Evolutionary conservation across 2,888 invertebrate species (phyloP).

Genomic region (Melinaea marsaeus): DNA sequence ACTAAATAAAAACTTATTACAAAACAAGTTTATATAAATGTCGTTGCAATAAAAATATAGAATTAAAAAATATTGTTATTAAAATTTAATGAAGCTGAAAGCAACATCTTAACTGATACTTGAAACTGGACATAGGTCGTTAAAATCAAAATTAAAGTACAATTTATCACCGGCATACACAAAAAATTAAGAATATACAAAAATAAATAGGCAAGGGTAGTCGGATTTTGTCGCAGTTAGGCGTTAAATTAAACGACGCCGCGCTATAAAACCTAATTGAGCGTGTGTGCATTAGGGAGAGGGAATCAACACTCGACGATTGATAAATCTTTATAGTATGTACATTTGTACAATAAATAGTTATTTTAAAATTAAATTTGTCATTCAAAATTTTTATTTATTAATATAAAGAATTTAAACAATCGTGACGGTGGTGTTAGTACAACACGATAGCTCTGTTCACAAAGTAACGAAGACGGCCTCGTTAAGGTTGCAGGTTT

Average conservation of each 20-base stretch:
- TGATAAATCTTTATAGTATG: slow-evolving; percentile 37
- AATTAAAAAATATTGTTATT: slow-evolving; percentile 9
- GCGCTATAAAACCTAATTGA: slow-evolving; percentile 72
- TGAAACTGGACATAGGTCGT: slow-evolving; percentile 6
- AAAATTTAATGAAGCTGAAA: slow-evolving; percentile 13
- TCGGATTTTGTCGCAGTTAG: slow-evolving; percentile 63
- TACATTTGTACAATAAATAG: slow-evolving; percentile 18
- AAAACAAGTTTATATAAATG: too few species aligned
- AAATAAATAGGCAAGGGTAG: slow-evolving; percentile 60
- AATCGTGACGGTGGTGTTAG: too few species aligned
- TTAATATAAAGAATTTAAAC: too few species aligned
- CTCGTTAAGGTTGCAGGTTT: too few species aligned
- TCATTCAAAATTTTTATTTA: not conserved
- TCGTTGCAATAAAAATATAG: too few species aligned
- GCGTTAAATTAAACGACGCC: slow-evolving; percentile 71
- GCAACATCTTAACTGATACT: slow-evolving; percentile 19
- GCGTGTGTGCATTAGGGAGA: slow-evolving; percentile 67
- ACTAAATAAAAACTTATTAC: not conserved
- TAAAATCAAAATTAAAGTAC: slow-evolving; percentile 17
- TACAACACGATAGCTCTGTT: too few species aligned
- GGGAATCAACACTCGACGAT: slow-evolving; percentile 48
- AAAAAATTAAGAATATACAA: slow-evolving; percentile 53
- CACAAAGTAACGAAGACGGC: too few species aligned
- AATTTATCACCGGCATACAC: slow-evolving; percentile 31
- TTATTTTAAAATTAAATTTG: slow-evolving; percentile 10